Percentiles rank a stretch among this genome's conserved stretches.
Evolutionary conservation across 53 echinoderm and acorn worm species (phyloP).

Genomic region (Apostichopus leukothele): DNA sequence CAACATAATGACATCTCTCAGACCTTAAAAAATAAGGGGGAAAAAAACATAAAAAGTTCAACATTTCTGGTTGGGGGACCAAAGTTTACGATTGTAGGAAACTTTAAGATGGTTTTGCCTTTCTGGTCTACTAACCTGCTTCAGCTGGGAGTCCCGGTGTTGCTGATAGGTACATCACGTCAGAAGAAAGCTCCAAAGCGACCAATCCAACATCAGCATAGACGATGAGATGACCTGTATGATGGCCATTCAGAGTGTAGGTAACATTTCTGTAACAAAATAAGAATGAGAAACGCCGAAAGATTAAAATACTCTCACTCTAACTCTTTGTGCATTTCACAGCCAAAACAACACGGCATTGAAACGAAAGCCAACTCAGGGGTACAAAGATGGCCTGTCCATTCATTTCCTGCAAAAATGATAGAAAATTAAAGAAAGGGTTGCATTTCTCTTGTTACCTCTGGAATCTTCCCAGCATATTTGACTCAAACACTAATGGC

Average conservation of each 20-base stretch:
- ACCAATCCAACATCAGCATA: slow-evolving; percentile 93
- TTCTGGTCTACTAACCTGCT: slow-evolving; percentile 62
- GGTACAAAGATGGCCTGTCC: no score
- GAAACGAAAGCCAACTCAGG: no score
- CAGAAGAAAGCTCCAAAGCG: slow-evolving; percentile 71
- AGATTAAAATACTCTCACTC: neutral
- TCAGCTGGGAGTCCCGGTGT: slow-evolving; percentile 96
- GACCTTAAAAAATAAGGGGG: slow-evolving; percentile 49
- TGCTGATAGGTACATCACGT: slow-evolving; percentile 66
- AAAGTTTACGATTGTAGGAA: neutral
- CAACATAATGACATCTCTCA: slow-evolving; percentile 86
- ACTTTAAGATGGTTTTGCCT: neutral
- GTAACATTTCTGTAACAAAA: slow-evolving; percentile 75
- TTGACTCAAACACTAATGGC: slow-evolving; percentile 94
- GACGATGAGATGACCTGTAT: slow-evolving; percentile 89
- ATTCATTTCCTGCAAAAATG: no score
- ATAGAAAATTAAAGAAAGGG: neutral
- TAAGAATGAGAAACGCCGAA: neutral
- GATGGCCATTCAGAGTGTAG: slow-evolving; percentile 80
- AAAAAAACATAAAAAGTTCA: neutral
- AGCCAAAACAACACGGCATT: no score
- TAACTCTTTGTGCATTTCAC: neutral
- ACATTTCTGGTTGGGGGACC: neutral
- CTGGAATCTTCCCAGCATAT: slow-evolving; percentile 85
- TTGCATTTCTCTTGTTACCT: slow-evolving; percentile 53